Base-by-base conservation (phyloP, 2,113 vertebrate species). In the Hepsetus odoe region DNA sequence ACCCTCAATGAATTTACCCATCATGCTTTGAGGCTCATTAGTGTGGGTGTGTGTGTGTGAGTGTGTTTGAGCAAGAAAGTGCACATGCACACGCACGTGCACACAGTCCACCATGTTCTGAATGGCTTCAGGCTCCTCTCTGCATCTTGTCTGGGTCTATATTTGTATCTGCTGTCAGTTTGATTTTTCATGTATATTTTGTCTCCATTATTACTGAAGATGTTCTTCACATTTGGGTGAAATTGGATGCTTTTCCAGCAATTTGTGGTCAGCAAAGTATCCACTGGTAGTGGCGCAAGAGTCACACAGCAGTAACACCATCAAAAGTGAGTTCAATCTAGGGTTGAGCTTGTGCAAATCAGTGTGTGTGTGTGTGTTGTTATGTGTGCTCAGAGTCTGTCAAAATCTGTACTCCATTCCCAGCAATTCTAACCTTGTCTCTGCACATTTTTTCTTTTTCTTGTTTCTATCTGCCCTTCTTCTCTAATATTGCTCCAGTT, bases 51-150 rank as follows among this genome's bases (percentile, higher is more conserved):
- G 35, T 35, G 42, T 55, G 12, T 59, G 22, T 70, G 68, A 59
- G 80, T 80, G 74, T 83, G 56, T 33, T 67, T 44, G 49, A 10
- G 49, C 72, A 77, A 9, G 71, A 7, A 74, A 12, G 38, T 55
- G 72, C 76, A 83, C 71, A 76, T 16, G 69, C 58, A 76, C 80
- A 28, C 3, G 65, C 56, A 80, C 66, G 59, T 61, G 53, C 55
- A 76, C 64, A 59, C 14, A 61, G 56, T 28, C 22, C 56, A 55
- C n/a, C n/a, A 22, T 1, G 7, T 55, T 55, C 51, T 22, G 24
- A 22, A 24, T 1, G n/a, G 51, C 51, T 55, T 24, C 51, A 24
- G 51, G 51, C 51, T 24, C 51, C n/a, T 55, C 22, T 11, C 51
- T 55, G 51, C 51, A 55, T 55, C 51, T 55, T 55, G 51, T 55